phyloP scores from a whole-genome alignment of 2,113 vertebrate species.

The Poeciliopsis prolifica region DNA sequence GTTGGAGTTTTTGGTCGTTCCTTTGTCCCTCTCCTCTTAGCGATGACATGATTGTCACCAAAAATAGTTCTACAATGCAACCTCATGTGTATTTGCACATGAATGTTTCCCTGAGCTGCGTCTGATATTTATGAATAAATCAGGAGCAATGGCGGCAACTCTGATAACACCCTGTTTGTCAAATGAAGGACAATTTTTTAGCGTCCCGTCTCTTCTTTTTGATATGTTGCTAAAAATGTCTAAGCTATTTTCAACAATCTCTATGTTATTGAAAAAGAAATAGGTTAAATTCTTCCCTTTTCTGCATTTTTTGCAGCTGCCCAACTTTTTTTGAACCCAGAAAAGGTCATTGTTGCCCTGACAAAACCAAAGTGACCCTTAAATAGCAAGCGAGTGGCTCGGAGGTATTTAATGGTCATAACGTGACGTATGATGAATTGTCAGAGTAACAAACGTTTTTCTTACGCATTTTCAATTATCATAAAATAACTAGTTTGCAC shows the following conservation, averaged over 20 bases:
- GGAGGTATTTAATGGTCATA: constrained; percentile 42
- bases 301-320: neutral
- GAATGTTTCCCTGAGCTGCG: too few relatives aligned
- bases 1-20: too few relatives aligned
- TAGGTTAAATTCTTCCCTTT: neutral
- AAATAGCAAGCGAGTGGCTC: constrained; percentile 47
- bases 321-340: neutral
- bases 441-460: constrained; percentile 29
- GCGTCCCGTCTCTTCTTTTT: neutral
- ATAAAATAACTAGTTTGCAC: constrained; percentile 13
- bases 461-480: neutral
- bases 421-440: constrained; percentile 39
- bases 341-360: constrained; percentile 40
- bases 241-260: neutral
- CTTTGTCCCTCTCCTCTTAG: too few relatives aligned
- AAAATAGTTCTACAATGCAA: too few relatives aligned
- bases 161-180: too few relatives aligned
- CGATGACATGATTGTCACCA: too few relatives aligned
- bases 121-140: too few relatives aligned
- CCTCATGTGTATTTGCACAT: too few relatives aligned
- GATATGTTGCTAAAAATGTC: neutral
- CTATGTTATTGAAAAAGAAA: neutral
- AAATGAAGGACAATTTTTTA: too few relatives aligned
- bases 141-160: too few relatives aligned
- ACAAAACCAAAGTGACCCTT: constrained; percentile 59